These are phyloP conservation scores for Halichoeres trimaculatus DNA, from an alignment of 2,113 vertebrate species.

Conservation along the genomic window DNA sequence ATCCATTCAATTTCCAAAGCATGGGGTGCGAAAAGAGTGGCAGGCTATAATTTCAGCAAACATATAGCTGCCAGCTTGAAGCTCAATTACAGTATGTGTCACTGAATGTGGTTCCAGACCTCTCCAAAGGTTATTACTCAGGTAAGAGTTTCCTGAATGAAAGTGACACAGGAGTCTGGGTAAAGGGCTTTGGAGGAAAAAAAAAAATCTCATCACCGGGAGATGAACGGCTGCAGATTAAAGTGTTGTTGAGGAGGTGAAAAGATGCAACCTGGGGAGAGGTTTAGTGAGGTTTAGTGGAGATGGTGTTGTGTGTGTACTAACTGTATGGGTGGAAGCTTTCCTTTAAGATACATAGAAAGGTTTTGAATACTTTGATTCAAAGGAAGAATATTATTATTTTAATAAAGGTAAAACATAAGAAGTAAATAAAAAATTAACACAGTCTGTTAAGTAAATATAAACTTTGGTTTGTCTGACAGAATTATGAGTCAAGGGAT, in stretches of 20 bases:
- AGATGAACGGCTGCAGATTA: slow-evolving; percentile 38
- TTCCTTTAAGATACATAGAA: no score
- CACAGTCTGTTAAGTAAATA: background rate
- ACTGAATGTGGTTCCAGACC: slow-evolving; percentile 10
- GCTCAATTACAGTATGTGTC: slow-evolving; percentile 34
- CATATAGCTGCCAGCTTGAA: background rate
- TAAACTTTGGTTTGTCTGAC: background rate
- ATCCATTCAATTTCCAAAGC: slow-evolving; percentile 17
- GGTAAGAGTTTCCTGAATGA: slow-evolving; percentile 20
- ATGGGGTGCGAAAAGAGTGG: background rate
- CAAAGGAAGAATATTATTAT: no score
- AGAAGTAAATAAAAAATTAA: no score
- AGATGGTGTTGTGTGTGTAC: no score
- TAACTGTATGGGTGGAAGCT: background rate
- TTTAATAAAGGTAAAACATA: no score
- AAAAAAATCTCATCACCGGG: slow-evolving; percentile 44
- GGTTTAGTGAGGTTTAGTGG: no score
- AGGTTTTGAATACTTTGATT: no score
- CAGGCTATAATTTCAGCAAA: slow-evolving; percentile 27
- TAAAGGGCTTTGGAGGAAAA: slow-evolving; percentile 28
- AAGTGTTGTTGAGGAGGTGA: slow-evolving; percentile 8
- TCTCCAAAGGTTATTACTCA: slow-evolving; percentile 35
- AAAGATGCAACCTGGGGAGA: slow-evolving; percentile 10
- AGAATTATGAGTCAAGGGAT: background rate
- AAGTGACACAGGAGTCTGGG: slow-evolving; percentile 28